Evolutionary conservation across 2,113 vertebrate species (phyloP).

Genomic region (Triplophysa siluroides): DNA sequence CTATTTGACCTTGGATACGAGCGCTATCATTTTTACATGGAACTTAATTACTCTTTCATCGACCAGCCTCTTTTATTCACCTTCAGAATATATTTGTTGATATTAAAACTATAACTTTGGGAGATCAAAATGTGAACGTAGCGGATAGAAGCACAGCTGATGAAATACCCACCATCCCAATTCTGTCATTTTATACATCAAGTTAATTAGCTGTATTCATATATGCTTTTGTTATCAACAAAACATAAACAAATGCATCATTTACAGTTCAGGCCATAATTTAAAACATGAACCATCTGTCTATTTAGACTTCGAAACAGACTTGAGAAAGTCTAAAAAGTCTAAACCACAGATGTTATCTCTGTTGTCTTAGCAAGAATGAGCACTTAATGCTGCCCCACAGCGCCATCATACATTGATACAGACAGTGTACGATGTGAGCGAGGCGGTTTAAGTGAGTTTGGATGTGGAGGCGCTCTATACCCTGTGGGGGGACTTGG

Average conservation of each 20-base stretch:
- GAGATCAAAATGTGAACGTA: no score
- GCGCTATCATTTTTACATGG: constrained; percentile 44
- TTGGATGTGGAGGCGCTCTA: constrained; percentile 65
- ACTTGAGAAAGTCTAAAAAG: no score
- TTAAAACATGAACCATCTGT: no score
- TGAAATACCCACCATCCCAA: neutral
- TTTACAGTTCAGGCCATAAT: no score
- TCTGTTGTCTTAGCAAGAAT: no score
- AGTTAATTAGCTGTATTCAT: neutral
- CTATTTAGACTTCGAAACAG: no score
- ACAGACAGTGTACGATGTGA: constrained; percentile 50
- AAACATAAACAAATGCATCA: neutral
- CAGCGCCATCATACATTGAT: neutral
- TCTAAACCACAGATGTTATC: neutral
- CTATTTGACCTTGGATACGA: constrained; percentile 49
- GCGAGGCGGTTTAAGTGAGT: constrained; percentile 64
- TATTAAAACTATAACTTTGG: neutral
- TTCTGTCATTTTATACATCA: neutral
- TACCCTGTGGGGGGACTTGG: constrained; percentile 71
- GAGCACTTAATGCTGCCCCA: neutral
- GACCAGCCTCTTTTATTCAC: constrained; percentile 45
- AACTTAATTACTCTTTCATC: constrained; percentile 54
- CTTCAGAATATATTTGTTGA: constrained; percentile 47
- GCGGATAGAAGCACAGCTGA: neutral
- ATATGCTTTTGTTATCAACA: neutral